Percentiles rank a stretch among this genome's conserved stretches.
Conservation (phyloP, 2,888 invertebrate genomes). For the Branchipolynoe longqiensis region DNA sequence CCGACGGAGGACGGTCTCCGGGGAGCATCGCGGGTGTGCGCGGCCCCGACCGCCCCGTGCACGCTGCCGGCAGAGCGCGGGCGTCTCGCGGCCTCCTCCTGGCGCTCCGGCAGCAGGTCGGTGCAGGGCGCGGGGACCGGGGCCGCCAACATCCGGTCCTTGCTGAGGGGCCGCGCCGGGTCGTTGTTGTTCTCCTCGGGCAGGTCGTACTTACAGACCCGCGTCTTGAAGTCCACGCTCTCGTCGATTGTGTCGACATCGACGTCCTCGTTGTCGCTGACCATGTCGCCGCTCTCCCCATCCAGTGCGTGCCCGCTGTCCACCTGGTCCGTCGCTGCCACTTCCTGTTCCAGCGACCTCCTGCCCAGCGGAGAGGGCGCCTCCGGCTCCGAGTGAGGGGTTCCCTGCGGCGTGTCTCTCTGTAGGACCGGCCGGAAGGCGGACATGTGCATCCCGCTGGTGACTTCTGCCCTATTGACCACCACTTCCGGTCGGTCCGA, state of each 20-base stretch:
- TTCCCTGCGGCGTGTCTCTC: conserved; percentile 3
- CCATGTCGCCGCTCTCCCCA: neutral
- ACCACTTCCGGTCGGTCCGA: conserved; percentile 24
- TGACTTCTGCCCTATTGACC: neutral
- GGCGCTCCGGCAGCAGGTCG: neutral
- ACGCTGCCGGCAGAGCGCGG: conserved; percentile 34
- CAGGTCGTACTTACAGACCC: conserved; percentile 32
- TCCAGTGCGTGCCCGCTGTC: neutral
- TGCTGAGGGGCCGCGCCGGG: neutral
- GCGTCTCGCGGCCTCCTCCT: neutral
- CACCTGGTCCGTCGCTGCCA: neutral
- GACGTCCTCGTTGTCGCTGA: conserved; percentile 52
- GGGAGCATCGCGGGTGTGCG: neutral
- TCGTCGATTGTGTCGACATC: conserved; percentile 60
- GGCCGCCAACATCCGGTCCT: conserved; percentile 1
- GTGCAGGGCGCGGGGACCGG: neutral
- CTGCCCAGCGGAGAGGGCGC: neutral
- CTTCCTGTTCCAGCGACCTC: conserved; percentile 19
- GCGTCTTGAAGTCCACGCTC: conserved; percentile 42
- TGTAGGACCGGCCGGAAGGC: conserved; percentile 54
- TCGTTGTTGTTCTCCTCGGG: conserved; percentile 55
- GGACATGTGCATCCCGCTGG: conserved; percentile 35
- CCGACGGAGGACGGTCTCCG: conserved; percentile 44
- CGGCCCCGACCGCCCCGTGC: neutral
- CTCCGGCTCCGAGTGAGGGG: neutral